Evolutionary conservation across 2,113 vertebrate species (phyloP).

Genomic region (Chloebia gouldiae): DNA sequence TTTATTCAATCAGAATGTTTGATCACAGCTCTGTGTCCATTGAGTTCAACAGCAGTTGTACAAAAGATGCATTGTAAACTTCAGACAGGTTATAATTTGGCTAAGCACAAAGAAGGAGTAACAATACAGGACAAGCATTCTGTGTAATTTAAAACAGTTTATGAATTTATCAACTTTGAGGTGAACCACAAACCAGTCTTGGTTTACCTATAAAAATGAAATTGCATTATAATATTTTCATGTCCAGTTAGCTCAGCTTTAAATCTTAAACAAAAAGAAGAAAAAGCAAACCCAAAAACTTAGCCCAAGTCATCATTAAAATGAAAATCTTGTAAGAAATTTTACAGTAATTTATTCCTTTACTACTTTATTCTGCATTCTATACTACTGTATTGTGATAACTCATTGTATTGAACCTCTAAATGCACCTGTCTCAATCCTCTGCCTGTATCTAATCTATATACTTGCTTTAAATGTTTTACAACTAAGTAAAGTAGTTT

Average conservation of each 20-base stretch:
- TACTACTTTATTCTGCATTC: neutral
- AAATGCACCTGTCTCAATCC: neutral
- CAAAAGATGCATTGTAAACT: neutral
- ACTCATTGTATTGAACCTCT: neutral
- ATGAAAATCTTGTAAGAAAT: neutral
- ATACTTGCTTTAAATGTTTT: slow-evolving; percentile 14
- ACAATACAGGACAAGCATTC: neutral
- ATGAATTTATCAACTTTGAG: neutral
- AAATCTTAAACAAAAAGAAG: neutral
- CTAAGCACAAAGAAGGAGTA: neutral
- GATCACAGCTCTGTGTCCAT: neutral
- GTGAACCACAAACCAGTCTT: neutral
- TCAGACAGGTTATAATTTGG: neutral
- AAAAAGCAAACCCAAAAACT: neutral
- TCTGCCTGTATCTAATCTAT: neutral
- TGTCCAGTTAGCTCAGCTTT: neutral
- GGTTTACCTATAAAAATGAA: neutral
- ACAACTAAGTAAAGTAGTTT: slow-evolving; percentile 13
- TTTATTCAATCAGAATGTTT: neutral
- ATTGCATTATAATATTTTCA: neutral
- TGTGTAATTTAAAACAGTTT: neutral
- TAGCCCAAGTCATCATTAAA: neutral
- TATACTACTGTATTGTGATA: neutral
- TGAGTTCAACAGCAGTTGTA: neutral
- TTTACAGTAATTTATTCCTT: neutral